Base-by-base conservation (phyloP, 2,797 vertebrate species). In the Rallus crepitans region DNA sequence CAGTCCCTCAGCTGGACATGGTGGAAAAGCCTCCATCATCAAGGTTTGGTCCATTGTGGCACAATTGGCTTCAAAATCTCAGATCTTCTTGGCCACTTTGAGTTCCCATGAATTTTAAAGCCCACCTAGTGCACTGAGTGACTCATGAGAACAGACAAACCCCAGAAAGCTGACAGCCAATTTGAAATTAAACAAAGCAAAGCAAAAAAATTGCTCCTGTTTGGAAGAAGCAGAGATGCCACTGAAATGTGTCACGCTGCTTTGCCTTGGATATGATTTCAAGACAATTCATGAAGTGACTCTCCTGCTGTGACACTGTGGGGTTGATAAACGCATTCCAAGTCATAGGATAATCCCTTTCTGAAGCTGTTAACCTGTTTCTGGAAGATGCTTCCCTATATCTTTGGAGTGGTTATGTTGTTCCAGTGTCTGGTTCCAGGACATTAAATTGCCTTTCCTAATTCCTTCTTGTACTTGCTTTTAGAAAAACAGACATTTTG, bases 151-250 rank as follows among this genome's bases (percentile, higher is more conserved):
- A 68, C 42, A 82, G 70, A 59, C 93, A 61, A 83, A 90, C 27
- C 47, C 11, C 50, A 56, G 64, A 82, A 80, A 90, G 33, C 53
- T 75, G 70, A 56, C 85, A 94, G 33, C 30, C 50, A 66, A 42
- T 93, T 93, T 93, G 82, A 96, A 96, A 85, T 61, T 90, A 82
- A 93, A 82, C 71, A 93, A 95, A 90, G 90, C 80, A 91, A 90
- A 94, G 63, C 39, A 78, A 37, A 31, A 39, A 85, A 87, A 76
- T 48, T 28, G 9, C 16, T 81, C 24, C 27, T 60, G 15, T 77
- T 92, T 63, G 40, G 13, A 91, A 86, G 42, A 91, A 72, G 33
- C 72, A 65, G 59, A 96, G 75, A 89, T 93, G 20, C 70, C 5
- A 23, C 28, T 42, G 84, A 91, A 85, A 86, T 12, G 25, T 89